These are phyloP conservation scores for Octodon degus DNA, from an alignment of 2,113 vertebrate genomes.

Conservation along the genomic window DNA sequence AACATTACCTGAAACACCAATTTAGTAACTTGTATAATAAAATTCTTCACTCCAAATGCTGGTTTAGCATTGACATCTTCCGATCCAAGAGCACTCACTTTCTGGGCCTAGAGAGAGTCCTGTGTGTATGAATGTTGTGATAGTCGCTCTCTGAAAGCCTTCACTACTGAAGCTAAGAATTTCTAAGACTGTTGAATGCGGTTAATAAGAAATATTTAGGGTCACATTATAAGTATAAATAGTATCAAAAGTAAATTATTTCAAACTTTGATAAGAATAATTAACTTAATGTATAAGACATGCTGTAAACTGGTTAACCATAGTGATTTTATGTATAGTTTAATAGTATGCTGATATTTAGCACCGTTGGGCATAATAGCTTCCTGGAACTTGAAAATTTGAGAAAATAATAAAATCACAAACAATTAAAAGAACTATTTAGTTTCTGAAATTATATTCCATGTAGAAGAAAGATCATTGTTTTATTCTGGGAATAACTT, in stretches of 20 bases:
- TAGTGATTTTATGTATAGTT: not conserved
- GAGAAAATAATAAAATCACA: not conserved
- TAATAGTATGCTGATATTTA: not conserved
- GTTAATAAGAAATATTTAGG: not conserved
- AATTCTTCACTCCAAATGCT: not conserved
- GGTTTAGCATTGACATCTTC: not conserved
- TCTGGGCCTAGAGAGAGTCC: not conserved
- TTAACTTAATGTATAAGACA: not conserved
- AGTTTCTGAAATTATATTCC: not conserved
- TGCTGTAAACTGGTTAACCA: not conserved
- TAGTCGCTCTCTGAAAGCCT: not conserved
- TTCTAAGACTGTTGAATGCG: not conserved
- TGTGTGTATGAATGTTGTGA: not conserved
- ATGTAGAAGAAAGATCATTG: not conserved
- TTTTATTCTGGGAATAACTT: not conserved
- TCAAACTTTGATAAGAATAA: not conserved
- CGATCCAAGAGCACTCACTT: not conserved
- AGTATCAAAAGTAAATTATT: not conserved
- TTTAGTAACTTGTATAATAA: constrained; percentile 49
- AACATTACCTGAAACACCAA: constrained; percentile 53
- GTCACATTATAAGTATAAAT: not conserved
- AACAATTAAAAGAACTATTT: not conserved
- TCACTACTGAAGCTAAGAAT: not conserved
- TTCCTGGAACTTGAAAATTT: not conserved
- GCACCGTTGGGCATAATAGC: not conserved